Base-by-base conservation (phyloP, 2,888 invertebrate species). In the Archips crataeganus region DNA sequence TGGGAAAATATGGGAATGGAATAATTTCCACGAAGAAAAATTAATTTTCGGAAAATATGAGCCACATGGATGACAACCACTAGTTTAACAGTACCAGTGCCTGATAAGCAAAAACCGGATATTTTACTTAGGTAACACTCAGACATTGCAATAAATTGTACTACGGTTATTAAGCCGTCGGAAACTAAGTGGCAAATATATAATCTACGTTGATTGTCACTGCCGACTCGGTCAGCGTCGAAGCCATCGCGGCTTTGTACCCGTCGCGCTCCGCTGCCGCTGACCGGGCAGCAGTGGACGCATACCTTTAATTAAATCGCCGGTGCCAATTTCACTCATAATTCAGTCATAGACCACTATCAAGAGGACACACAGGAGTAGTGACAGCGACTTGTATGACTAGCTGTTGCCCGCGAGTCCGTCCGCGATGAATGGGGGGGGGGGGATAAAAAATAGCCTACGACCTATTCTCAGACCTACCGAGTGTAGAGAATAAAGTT, bases 291-390 rank as follows among this genome's bases (percentile, higher is more conserved):
- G 75, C 67, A 70, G 73, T 80, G 79, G 81, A 80, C 77, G 80
- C 76, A 66, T 73, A 62, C 78, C 70, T 75, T 81, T 84, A 82
- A 82, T 83, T 82, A 83, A 80, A 81, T 81, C 79, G 80, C 79
- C 70, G 72, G 76, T 74, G 75, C 62, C 23, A 42, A 42, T 42
- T 77, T 78, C 78, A 79, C 76, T 76, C 77, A 23, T 54, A 8
- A 6, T 15, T 54, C 54, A 54, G 54, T 54, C 23, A 54, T 23
- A 60, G 36, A 51, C 51, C 10, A 60, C 54, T 15, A 9, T 13
- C 8, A 54, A 54, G 8, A 23, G 23, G 23, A 49, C 6, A 49
- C n/a, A 3, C 15, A 15, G 5, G 15, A 51, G 15, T 51, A 51
- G 10, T 2, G 51, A 5, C 51, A 15, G 13, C n/a, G 51, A n/a